phyloP scores from a whole-genome alignment of 1,140 invertebrate genomes.

The Phymastichus coffea region DNA sequence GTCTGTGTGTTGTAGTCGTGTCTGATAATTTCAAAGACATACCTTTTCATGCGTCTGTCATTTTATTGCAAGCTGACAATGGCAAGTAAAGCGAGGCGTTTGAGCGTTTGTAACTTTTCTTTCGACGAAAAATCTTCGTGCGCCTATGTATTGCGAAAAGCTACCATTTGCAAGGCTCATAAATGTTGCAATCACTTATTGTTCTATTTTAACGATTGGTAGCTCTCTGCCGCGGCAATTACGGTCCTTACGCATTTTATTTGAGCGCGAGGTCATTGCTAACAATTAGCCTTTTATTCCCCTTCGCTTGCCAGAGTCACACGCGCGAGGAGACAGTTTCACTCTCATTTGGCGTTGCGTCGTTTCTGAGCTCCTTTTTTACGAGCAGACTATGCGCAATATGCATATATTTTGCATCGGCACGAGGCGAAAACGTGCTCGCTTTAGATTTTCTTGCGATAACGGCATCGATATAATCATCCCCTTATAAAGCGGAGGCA shows the following conservation, averaged over 20 bases:
- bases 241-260: conserved; percentile 3
- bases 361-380: too few relatives aligned
- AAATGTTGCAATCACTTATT: conserved; percentile 5
- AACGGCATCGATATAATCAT: too few relatives aligned
- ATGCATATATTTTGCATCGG: too few relatives aligned
- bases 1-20: too few relatives aligned
- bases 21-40: too few relatives aligned
- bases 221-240: conserved; percentile 8
- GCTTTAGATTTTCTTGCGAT: not conserved
- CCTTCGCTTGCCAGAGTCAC: too few relatives aligned
- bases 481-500: too few relatives aligned
- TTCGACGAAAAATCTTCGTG: not conserved
- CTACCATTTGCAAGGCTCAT: conserved; percentile 17
- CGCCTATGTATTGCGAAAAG: conserved; percentile 12
- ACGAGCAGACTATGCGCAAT: too few relatives aligned
- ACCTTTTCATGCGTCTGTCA: too few relatives aligned
- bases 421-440: conserved; percentile 22
- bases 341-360: not conserved
- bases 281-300: conserved; percentile 27
- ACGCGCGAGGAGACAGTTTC: conserved; percentile 28
- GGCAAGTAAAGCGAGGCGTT: too few relatives aligned
- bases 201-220: conserved; percentile 26
- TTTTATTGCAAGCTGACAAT: too few relatives aligned
- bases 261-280: conserved; percentile 25
- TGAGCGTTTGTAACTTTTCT: too few relatives aligned